Evolutionary conservation across 2,113 vertebrate genomes (phyloP).

Genomic region (Mesitornis unicolor): DNA sequence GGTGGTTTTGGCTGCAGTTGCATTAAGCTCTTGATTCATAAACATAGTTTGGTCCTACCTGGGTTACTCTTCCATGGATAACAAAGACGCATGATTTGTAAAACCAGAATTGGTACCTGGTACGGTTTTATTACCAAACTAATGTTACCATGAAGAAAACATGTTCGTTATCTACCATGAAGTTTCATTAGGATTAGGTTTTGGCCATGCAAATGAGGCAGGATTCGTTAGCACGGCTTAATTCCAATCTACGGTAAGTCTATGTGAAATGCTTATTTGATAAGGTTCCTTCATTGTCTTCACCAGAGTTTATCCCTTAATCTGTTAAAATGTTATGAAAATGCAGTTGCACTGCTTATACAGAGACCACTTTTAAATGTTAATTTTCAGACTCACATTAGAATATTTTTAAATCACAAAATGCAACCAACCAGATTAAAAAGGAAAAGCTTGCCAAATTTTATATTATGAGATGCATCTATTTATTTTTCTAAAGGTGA

Average conservation of each 20-base stretch:
- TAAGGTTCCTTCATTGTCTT: conserved; percentile 77
- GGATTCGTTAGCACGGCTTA: conserved; percentile 68
- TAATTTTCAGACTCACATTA: conserved; percentile 61
- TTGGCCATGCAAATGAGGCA: conserved; percentile 70
- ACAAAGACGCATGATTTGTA: not conserved
- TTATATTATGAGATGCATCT: conserved; percentile 24
- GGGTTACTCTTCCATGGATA: not conserved
- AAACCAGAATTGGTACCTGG: not conserved
- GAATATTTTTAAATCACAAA: conserved; percentile 46
- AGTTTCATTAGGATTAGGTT: conserved; percentile 70
- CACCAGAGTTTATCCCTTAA: conserved; percentile 70
- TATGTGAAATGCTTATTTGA: conserved; percentile 78
- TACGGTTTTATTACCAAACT: not conserved
- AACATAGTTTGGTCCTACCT: not conserved
- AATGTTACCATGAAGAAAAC: conserved; percentile 33
- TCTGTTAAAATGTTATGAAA: conserved; percentile 74
- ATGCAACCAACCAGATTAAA: conserved; percentile 45
- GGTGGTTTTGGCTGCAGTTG: not conserved
- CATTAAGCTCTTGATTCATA: conserved; percentile 20
- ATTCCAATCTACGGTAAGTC: conserved; percentile 72
- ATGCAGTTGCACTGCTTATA: conserved; percentile 66
- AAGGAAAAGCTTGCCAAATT: conserved; percentile 25
- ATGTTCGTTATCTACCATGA: conserved; percentile 56
- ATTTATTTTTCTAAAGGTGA: conserved; percentile 59
- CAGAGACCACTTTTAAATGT: conserved; percentile 71